These are phyloP conservation scores for Willisornis vidua DNA, from an alignment of 2,113 vertebrate species.

Conservation along the genomic window DNA sequence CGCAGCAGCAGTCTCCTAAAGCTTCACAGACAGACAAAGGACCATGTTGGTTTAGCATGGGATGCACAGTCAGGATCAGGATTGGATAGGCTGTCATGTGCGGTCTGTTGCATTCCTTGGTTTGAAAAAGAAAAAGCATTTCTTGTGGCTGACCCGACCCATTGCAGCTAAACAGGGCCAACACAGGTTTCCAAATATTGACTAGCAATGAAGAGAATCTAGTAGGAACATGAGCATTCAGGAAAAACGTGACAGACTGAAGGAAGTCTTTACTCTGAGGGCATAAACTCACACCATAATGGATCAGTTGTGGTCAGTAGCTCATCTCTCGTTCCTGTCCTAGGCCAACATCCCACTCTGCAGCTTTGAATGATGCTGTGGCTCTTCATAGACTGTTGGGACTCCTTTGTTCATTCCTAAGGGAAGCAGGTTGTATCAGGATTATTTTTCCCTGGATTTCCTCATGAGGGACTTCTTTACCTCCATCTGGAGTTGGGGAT, in stretches of 20 bases:
- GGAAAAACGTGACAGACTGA: not conserved
- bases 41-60: not conserved
- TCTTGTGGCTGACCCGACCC: not conserved
- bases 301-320: not conserved
- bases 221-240: not conserved
- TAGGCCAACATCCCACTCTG: not conserved
- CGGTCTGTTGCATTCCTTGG: not conserved
- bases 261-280: not conserved
- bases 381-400: not conserved
- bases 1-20: not conserved
- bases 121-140: not conserved
- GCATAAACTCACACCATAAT: not conserved
- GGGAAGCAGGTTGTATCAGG: not conserved
- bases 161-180: not conserved
- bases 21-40: not conserved
- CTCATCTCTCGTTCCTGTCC: not conserved
- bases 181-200: not conserved
- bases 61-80: not conserved
- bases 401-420: not conserved
- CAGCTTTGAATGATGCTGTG: not conserved
- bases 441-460: not conserved
- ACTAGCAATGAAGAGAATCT: not conserved
- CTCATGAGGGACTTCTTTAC: not conserved
- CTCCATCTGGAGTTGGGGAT: fast-evolving
- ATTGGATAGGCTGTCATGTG: not conserved